Evolutionary conservation across 2,888 invertebrate genomes (phyloP).

Genomic region (Hipparchia semele): DNA sequence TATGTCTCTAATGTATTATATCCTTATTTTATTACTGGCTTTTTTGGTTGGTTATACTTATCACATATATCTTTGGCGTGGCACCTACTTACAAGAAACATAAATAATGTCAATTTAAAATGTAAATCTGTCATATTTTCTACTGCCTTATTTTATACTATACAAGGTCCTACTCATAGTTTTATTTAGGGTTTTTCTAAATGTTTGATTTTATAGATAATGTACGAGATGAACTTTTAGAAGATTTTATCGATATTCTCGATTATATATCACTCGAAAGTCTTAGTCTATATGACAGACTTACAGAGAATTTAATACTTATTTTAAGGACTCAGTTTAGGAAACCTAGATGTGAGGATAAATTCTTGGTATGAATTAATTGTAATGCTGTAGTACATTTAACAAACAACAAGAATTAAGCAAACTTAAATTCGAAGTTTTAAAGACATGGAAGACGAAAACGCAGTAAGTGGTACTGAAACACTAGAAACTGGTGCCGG

Average conservation of each 20-base stretch:
- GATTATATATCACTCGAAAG: constrained; percentile 62
- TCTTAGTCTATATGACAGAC: constrained; percentile 63
- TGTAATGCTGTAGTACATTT: background rate
- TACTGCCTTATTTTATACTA: background rate
- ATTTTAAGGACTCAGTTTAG: constrained; percentile 59
- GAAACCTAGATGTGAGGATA: constrained; percentile 61
- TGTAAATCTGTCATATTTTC: background rate
- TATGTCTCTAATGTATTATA: background rate
- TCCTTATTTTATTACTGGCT: background rate
- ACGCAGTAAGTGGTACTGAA: constrained; percentile 1
- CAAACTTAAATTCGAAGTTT: background rate
- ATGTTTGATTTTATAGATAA: constrained; percentile 65
- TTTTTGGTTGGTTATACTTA: background rate
- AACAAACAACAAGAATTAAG: background rate
- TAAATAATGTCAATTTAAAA: background rate
- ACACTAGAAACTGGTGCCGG: constrained; percentile 4
- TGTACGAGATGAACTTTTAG: constrained; percentile 57
- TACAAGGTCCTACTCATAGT: background rate
- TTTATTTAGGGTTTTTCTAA: constrained; percentile 25
- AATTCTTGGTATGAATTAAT: constrained; percentile 59
- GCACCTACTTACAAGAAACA: background rate
- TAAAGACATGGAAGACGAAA: constrained; percentile 15
- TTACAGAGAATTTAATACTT: constrained; percentile 64
- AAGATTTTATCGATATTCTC: constrained; percentile 61
- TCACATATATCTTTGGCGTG: background rate